A percentile compares a stretch with the other conserved stretches of the same genome.
Evolutionary conservation across 2,113 vertebrate species (phyloP).

Genomic region (Colistium nudipinnis): DNA sequence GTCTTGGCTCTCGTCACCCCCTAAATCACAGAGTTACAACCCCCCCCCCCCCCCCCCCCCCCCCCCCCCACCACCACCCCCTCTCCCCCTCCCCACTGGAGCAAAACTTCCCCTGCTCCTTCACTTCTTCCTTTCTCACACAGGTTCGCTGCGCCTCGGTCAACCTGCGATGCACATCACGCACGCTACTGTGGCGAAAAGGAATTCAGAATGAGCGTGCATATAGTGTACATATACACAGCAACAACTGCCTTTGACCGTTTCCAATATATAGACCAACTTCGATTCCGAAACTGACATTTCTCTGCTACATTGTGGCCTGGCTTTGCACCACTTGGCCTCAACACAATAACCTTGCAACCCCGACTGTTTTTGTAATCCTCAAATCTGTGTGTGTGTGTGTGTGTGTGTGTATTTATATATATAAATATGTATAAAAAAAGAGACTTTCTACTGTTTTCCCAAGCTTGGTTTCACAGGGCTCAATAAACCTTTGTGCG

Average conservation of each 20-base stretch:
- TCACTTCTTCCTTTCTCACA: conserved; percentile 18
- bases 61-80: too few species aligned
- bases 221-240: neutral
- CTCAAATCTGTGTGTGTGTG: conserved; percentile 31
- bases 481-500: conserved; percentile 56
- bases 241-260: conserved; percentile 19
- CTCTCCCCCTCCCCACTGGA: neutral
- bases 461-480: conserved; percentile 50
- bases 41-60: neutral
- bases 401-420: too few species aligned
- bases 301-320: neutral
- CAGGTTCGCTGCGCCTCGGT: conserved; percentile 19
- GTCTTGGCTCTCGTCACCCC: conserved; percentile 51
- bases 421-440: conserved; percentile 9
- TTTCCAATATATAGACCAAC: neutral
- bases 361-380: conserved; percentile 20
- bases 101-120: conserved; percentile 35
- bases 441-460: conserved; percentile 55
- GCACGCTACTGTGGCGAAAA: conserved; percentile 28
- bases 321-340: conserved; percentile 21
- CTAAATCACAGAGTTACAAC: conserved; percentile 12
- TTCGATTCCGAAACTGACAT: conserved; percentile 29
- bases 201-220: conserved; percentile 19
- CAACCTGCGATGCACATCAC: conserved; percentile 9
- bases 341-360: conserved; percentile 18